Percentiles rank a stretch among this genome's conserved stretches.
Conservation (phyloP, 2,888 invertebrate species). For the Drosophila buzzatii region DNA sequence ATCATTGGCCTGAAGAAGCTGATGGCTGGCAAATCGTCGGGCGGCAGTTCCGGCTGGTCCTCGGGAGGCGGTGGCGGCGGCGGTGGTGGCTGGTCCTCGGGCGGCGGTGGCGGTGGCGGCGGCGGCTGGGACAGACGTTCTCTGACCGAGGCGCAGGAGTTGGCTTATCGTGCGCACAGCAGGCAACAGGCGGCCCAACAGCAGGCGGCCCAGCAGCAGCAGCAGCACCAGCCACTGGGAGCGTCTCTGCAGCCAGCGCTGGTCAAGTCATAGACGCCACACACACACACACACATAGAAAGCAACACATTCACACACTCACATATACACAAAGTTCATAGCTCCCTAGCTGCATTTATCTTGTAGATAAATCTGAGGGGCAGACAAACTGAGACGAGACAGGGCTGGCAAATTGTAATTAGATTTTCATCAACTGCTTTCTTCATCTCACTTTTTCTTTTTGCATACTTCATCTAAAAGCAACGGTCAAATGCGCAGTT, state of each 20-base stretch:
- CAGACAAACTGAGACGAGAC: constrained; percentile 30
- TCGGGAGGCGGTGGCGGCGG: constrained; percentile 72
- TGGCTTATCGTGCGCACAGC: constrained; percentile 90
- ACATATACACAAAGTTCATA: constrained; percentile 37
- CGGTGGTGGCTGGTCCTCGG: constrained; percentile 86
- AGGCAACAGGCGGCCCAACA: constrained; percentile 82
- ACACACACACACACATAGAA: constrained; percentile 13
- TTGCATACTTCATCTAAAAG: constrained; percentile 48
- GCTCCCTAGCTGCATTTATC: constrained; percentile 74
- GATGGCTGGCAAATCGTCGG: constrained; percentile 89
- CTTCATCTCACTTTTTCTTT: constrained; percentile 35
- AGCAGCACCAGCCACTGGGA: constrained; percentile 44
- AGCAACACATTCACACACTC: constrained; percentile 18
- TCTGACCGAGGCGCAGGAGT: constrained; percentile 87
- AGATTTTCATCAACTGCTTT: constrained; percentile 53
- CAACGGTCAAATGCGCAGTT: constrained; percentile 70
- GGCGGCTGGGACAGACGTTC: constrained; percentile 91
- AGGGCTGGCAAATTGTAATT: constrained; percentile 69
- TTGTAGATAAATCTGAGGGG: constrained; percentile 74
- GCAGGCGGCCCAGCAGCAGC: constrained; percentile 52
- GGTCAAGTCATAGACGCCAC: constrained; percentile 61
- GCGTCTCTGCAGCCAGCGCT: constrained; percentile 50
- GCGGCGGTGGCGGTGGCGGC: constrained; percentile 86
- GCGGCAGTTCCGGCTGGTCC: constrained; percentile 83
- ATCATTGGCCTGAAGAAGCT: constrained; percentile 94